Percentiles rank a stretch among this genome's conserved stretches.
Evolutionary conservation across 2,888 invertebrate species (phyloP).

Genomic region (Tachystola acroxantha): DNA sequence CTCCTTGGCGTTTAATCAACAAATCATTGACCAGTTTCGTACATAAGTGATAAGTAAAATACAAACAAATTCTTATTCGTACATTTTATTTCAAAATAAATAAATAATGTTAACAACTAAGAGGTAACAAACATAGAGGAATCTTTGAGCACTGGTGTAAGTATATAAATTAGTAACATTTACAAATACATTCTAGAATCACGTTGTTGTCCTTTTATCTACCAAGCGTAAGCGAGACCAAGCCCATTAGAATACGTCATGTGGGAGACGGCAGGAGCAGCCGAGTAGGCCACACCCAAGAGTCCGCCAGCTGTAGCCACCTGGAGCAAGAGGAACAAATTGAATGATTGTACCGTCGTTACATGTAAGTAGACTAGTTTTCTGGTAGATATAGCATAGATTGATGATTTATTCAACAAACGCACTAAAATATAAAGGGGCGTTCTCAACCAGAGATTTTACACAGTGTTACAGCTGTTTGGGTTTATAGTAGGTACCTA

Average conservation of each 20-base stretch:
- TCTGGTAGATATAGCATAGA: no score
- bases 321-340: conserved; percentile 32
- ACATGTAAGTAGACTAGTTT: no score
- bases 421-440: no score
- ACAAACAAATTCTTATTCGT: conserved; percentile 6
- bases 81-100: conserved; percentile 10
- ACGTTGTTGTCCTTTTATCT: conserved; percentile 24
- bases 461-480: no score
- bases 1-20: no score
- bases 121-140: conserved; percentile 69
- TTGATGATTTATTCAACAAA: no score
- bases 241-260: conserved; percentile 78
- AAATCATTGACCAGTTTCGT: no score
- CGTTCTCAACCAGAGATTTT: no score
- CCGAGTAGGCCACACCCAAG: conserved; percentile 79
- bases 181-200: conserved; percentile 2
- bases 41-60: no score
- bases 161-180: conserved; percentile 1
- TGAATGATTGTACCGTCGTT: no score
- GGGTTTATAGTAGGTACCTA: no score
- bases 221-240: conserved; percentile 77
- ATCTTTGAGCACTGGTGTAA: conserved; percentile 44
- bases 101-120: conserved; percentile 52
- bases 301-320: conserved; percentile 70
- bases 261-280: conserved; percentile 80